Percentiles rank a stretch among this genome's conserved stretches.
Conservation (phyloP, 2,113 vertebrate species). For the Hydrolagus affinis region DNA sequence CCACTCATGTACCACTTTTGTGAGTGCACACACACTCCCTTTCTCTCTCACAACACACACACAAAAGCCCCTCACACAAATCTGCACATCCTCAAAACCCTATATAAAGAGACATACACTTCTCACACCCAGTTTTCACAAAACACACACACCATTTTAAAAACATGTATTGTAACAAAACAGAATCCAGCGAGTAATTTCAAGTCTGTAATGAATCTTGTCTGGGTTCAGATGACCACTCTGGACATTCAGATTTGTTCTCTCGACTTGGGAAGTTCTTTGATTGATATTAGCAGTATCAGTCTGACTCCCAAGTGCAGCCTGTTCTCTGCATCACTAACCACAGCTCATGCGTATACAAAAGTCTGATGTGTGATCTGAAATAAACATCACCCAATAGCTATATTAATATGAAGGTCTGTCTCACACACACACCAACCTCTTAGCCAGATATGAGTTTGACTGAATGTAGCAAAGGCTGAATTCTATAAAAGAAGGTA, state of each 20-base stretch:
- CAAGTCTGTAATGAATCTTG: background rate
- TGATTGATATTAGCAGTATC: background rate
- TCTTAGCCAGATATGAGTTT: too few relatives aligned
- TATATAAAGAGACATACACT: too few relatives aligned
- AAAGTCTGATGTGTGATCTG: background rate
- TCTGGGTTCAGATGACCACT: background rate
- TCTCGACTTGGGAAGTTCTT: background rate
- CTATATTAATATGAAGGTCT: background rate
- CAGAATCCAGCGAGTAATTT: slow-evolving; percentile 2
- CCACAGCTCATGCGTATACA: background rate
- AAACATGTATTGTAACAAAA: background rate
- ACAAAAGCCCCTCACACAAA: too few relatives aligned
- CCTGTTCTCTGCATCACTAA: background rate
- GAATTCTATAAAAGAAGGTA: background rate
- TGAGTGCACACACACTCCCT: too few relatives aligned
- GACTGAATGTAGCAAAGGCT: background rate
- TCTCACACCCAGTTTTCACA: background rate
- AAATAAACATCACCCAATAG: background rate
- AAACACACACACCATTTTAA: background rate
- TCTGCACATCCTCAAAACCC: too few relatives aligned
- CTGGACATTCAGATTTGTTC: background rate
- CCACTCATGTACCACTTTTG: too few relatives aligned
- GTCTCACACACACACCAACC: too few relatives aligned
- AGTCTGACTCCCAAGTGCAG: slow-evolving; percentile 1
- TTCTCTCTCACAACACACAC: too few relatives aligned